Base-by-base conservation (phyloP, 2,888 invertebrate genomes). In the Lepidocyrtoides sp. region DNA sequence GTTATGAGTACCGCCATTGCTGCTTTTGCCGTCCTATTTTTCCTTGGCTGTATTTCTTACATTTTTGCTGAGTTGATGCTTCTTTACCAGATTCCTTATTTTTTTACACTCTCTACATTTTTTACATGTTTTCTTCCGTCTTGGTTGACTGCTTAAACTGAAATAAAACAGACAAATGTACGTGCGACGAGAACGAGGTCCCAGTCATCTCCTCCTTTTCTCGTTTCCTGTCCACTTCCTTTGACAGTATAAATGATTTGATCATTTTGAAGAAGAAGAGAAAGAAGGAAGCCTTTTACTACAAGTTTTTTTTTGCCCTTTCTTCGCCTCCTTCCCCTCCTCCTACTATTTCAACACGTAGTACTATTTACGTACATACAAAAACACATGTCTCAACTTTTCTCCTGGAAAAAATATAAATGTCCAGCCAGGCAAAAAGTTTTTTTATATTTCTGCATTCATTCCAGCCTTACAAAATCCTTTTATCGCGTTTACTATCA, bases 151-250 rank as follows among this genome's bases (percentile, higher is more conserved):
- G 84, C 72, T 72, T 85, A 72, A 85, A 77, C 77, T 85, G 84
- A 85, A 85, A 85, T 85, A 85, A 85, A 85, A 85, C 69, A 85
- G 69, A 85, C 84, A 66, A 83, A 83, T 83, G 41, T 83, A 48
- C 48, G 51, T n/a, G n/a, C n/a, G n/a, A n/a, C n/a, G n/a, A n/a
- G n/a, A n/a, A n/a, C n/a, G n/a, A 63, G 69, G 66, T 51, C 69
- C 69, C 83, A 83, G 83, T 66, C 83, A 83, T 83, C 83, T 83
- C 83, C 83, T 83, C 83, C 83, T 83, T 83, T 83, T 83, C 83
- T 83, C 83, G 83, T 83, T 83, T 83, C 83, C 83, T 83, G 83
- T 83, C 83, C 83, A 83, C 83, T 83, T 83, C 83, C 83, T 83
- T 29, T 83, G 83, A 83, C 66, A 83, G 51, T 83, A 83, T 83